These are phyloP conservation scores for Pagrus major DNA, from an alignment of 2,113 vertebrate genomes.

Conservation along the genomic window DNA sequence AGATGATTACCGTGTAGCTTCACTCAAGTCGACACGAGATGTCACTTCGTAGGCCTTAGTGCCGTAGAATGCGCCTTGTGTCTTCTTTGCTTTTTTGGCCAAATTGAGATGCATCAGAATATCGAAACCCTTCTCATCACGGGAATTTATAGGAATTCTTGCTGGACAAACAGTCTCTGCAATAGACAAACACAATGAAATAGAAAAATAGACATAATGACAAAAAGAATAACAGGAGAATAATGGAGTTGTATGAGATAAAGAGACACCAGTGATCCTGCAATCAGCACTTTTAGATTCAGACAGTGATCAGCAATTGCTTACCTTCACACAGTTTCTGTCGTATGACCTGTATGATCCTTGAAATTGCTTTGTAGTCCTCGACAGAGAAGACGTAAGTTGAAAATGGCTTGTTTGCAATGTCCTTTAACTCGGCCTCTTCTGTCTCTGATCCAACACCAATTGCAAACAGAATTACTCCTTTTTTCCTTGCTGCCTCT, in stretches of 20 bases:
- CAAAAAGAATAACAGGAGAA: neutral
- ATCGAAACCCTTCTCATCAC: conserved; percentile 98
- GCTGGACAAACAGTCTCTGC: conserved; percentile 95
- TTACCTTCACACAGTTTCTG: conserved; percentile 99
- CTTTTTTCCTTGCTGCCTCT: conserved; percentile 92
- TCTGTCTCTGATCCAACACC: conserved; percentile 94
- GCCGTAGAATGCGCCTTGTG: conserved; percentile 88
- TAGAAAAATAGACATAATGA: neutral
- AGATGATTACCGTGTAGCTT: conserved; percentile 88
- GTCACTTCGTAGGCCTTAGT: conserved; percentile 94
- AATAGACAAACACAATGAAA: conserved; percentile 26
- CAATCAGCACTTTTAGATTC: neutral
- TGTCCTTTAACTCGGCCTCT: conserved; percentile 90
- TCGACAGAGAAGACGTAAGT: conserved; percentile 96
- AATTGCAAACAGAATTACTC: conserved; percentile 95
- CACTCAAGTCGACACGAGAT: conserved; percentile 89
- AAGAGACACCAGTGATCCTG: neutral
- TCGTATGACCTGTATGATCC: conserved; percentile 95
- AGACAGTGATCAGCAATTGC: conserved; percentile 10
- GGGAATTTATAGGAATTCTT: conserved; percentile 91
- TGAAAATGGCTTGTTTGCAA: conserved; percentile 95
- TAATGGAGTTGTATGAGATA: neutral
- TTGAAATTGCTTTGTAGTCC: conserved; percentile 96
- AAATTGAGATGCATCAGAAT: conserved; percentile 93
- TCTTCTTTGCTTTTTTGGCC: conserved; percentile 93